These are phyloP conservation scores for Protosalanx chinensis DNA, from an alignment of 2,797 vertebrate species.

Conservation along the genomic window DNA sequence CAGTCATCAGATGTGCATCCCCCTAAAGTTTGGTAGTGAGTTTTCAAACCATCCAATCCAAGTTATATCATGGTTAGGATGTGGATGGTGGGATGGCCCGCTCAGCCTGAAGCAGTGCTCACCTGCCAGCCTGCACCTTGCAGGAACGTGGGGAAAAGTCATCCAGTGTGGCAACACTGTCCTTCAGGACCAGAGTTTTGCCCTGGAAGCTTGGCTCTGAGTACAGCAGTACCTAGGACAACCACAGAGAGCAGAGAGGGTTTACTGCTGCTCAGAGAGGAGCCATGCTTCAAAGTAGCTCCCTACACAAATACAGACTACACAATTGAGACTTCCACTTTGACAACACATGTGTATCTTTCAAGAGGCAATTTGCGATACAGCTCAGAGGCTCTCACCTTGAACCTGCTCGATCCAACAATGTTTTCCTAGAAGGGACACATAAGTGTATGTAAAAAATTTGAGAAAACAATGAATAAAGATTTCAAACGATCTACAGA, in stretches of 20 bases:
- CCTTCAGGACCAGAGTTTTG: constrained; percentile 73
- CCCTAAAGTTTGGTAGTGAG: no score
- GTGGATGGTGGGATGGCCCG: no score
- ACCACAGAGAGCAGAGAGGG: neutral
- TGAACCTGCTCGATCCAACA: constrained; percentile 72
- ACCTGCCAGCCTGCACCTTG: constrained; percentile 89
- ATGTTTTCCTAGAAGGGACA: constrained; percentile 74
- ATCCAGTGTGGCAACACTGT: constrained; percentile 73
- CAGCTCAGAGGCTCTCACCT: constrained; percentile 67
- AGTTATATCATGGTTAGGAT: no score
- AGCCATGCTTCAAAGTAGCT: no score
- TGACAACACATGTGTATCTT: no score
- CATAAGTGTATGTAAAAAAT: constrained; percentile 21
- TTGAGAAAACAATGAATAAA: constrained; percentile 9
- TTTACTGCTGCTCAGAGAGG: no score
- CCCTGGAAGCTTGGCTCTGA: constrained; percentile 88
- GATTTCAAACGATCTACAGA: no score
- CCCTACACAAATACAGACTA: no score
- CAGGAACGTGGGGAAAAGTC: constrained; percentile 83
- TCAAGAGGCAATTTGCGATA: no score
- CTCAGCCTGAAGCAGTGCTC: neutral
- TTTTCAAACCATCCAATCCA: no score
- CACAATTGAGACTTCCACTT: no score
- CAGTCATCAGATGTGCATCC: no score
- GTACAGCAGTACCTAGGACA: constrained; percentile 83